phyloP scores from a whole-genome alignment of 1,140 invertebrate genomes.

The Phocides pigmalion region DNA sequence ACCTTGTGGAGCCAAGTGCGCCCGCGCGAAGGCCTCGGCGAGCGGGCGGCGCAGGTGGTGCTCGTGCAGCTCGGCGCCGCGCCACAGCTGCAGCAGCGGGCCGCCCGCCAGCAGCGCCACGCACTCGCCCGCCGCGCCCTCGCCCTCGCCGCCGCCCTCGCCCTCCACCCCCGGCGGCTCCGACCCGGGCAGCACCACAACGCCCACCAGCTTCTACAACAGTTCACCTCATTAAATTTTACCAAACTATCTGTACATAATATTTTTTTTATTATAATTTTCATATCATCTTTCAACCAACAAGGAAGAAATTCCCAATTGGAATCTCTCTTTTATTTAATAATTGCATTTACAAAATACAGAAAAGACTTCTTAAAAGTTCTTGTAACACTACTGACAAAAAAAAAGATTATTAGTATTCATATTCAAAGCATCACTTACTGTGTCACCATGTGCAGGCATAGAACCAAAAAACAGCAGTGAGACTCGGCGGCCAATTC shows the following conservation, averaged over 20 bases:
- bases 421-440: conserved; percentile 71
- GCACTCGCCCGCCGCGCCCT: conserved; percentile 38
- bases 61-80: conserved; percentile 53
- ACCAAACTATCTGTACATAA: background rate
- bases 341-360: too few relatives aligned
- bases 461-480: conserved; percentile 95
- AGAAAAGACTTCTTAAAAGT: too few relatives aligned
- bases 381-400: too few relatives aligned
- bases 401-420: too few relatives aligned
- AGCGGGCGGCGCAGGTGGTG: conserved; percentile 58
- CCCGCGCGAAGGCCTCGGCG: conserved; percentile 49
- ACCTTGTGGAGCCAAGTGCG: conserved; percentile 53
- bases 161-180: background rate
- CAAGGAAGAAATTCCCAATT: too few relatives aligned
- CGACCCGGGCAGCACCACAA: conserved; percentile 53
- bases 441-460: conserved; percentile 90
- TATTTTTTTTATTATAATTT: background rate
- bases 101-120: conserved; percentile 62
- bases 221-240: background rate
- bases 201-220: conserved; percentile 61
- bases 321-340: too few relatives aligned
- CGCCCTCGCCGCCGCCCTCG: conserved; percentile 9
- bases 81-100: conserved; percentile 65
- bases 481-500: conserved; percentile 92
- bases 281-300: too few relatives aligned